These are phyloP conservation scores for Lasioglossum calceatum DNA, from an alignment of 2,888 invertebrate species.

Conservation along the genomic window DNA sequence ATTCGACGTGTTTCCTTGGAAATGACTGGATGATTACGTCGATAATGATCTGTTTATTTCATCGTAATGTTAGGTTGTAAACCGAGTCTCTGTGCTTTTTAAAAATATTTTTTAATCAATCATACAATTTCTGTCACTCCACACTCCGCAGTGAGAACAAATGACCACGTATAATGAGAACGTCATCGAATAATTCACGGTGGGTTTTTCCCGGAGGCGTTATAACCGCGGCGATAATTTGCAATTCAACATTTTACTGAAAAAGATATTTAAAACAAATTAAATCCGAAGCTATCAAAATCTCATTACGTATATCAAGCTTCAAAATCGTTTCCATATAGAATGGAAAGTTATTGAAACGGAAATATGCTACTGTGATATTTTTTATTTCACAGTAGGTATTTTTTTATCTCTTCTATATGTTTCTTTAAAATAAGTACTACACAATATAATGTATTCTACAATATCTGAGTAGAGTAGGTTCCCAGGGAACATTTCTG, in stretches of 20 bases:
- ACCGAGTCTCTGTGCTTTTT: neutral
- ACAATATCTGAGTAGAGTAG: neutral
- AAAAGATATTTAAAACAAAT: neutral
- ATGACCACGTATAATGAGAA: neutral
- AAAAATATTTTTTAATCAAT: conserved; percentile 5
- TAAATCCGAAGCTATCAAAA: neutral
- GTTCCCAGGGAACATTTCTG: fast-evolving
- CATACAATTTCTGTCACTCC: neutral
- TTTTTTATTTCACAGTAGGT: too few relatives aligned
- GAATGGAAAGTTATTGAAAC: neutral
- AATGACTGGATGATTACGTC: neutral
- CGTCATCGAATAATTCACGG: neutral
- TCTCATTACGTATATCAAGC: neutral
- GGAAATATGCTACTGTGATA: too few relatives aligned
- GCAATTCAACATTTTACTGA: neutral
- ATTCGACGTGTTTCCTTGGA: neutral
- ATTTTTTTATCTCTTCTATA: too few relatives aligned
- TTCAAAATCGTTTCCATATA: neutral
- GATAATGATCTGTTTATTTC: neutral
- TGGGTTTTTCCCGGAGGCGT: neutral
- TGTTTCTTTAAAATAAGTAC: too few relatives aligned
- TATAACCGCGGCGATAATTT: neutral
- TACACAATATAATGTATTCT: too few relatives aligned
- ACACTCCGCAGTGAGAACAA: neutral
- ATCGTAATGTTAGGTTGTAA: neutral